These are phyloP conservation scores for Sylvietta virens DNA, from an alignment of 2,113 vertebrate genomes.

Conservation along the genomic window DNA sequence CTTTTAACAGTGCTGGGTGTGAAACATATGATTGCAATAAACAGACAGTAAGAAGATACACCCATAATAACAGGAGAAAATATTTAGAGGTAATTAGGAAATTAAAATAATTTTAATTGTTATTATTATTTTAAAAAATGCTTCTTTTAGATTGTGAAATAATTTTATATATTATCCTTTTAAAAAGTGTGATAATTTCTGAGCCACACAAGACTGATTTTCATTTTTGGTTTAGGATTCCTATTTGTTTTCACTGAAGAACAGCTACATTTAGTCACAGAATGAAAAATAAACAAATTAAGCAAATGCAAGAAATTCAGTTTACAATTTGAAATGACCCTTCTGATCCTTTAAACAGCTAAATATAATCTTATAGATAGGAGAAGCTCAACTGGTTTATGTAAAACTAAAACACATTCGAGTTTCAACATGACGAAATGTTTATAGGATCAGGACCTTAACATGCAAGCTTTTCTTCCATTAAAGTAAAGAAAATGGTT, in stretches of 20 bases:
- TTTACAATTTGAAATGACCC: constrained; percentile 17
- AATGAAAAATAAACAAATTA: constrained; percentile 67
- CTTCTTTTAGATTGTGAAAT: constrained; percentile 41
- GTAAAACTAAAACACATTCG: neutral
- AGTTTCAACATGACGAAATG: neutral
- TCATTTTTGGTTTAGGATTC: constrained; percentile 48
- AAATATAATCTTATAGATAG: neutral
- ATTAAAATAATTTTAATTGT: constrained; percentile 8
- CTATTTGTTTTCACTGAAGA: constrained; percentile 67
- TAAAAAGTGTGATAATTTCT: constrained; percentile 50
- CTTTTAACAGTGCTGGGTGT: constrained; percentile 57
- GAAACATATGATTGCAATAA: constrained; percentile 59
- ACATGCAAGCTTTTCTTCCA: neutral
- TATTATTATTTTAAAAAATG: constrained; percentile 25
- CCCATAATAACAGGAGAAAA: constrained; percentile 37
- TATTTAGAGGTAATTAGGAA: constrained; percentile 7
- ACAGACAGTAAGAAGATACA: constrained; percentile 31
- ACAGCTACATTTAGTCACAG: constrained; percentile 50
- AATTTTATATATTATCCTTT: constrained; percentile 44
- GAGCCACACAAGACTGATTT: constrained; percentile 69
- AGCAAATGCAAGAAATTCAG: constrained; percentile 5
- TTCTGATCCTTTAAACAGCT: neutral
- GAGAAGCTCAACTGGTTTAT: neutral
- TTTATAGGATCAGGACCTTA: neutral
- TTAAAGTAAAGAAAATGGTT: constrained; percentile 17